Evolutionary conservation across 2,888 invertebrate genomes (phyloP).

Genomic region (Plagiodera versicolora): DNA sequence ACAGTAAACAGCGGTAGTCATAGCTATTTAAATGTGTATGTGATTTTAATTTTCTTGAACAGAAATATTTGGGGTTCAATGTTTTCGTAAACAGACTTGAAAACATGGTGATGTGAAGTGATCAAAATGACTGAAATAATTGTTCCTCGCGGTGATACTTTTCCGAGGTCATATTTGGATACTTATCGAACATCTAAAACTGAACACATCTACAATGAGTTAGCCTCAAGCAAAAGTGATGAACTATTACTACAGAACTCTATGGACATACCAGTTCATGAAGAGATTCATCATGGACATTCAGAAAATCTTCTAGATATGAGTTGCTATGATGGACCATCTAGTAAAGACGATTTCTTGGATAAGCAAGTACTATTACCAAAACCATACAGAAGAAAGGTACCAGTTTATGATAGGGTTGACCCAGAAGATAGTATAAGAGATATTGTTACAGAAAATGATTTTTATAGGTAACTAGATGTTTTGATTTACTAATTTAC

Average conservation of each 20-base stretch:
- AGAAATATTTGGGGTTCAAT: no score
- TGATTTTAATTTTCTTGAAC: no score
- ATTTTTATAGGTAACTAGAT: conserved; percentile 62
- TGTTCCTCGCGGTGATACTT: conserved; percentile 54
- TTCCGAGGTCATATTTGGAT: conserved; percentile 54
- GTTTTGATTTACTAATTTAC: no score
- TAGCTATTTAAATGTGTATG: no score
- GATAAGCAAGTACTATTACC: conserved; percentile 46
- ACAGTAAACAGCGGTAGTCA: no score
- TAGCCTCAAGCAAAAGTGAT: conserved; percentile 60
- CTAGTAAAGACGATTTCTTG: conserved; percentile 46
- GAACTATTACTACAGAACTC: conserved; percentile 57
- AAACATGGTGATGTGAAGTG: no score
- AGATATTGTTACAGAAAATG: conserved; percentile 65
- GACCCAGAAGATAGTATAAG: conserved; percentile 67
- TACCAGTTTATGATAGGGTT: conserved; percentile 58
- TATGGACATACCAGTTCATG: conserved; percentile 49
- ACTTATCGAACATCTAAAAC: conserved; percentile 48
- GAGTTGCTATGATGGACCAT: conserved; percentile 44
- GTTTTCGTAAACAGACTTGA: no score
- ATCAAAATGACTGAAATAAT: conserved; percentile 52
- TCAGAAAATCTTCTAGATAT: conserved; percentile 54
- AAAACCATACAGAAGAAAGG: conserved; percentile 43
- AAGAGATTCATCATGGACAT: conserved; percentile 56
- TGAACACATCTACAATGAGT: conserved; percentile 53